These are phyloP conservation scores for Drosophila lini DNA, from an alignment of 1,140 invertebrate genomes.

Conservation along the genomic window DNA sequence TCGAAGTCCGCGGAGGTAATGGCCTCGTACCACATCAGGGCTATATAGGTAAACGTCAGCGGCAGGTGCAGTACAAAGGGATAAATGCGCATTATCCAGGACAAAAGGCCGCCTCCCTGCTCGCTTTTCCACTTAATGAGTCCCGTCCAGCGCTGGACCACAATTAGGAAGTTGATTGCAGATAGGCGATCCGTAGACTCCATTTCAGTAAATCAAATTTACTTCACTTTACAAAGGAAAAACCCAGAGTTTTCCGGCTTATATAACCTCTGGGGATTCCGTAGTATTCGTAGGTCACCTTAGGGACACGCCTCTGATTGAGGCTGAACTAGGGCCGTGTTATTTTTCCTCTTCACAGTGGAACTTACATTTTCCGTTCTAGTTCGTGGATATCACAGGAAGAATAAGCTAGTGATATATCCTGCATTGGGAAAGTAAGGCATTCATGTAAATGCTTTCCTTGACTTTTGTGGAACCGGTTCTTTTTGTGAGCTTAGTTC, in stretches of 20 bases:
- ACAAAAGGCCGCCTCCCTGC: not conserved
- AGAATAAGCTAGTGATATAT: not conserved
- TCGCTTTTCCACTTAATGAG: slow-evolving; percentile 46
- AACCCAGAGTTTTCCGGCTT: slow-evolving; percentile 14
- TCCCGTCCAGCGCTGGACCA: slow-evolving; percentile 45
- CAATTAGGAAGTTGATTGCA: slow-evolving; percentile 27
- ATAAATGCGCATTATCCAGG: slow-evolving; percentile 24
- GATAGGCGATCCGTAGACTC: slow-evolving; percentile 37
- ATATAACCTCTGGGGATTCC: slow-evolving; percentile 41
- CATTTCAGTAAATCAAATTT: slow-evolving; percentile 28
- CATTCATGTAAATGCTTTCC: not conserved
- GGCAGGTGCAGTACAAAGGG: slow-evolving; percentile 61
- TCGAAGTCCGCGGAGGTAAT: slow-evolving; percentile 51
- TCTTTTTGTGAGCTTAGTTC: slow-evolving; percentile 15
- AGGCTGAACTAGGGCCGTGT: slow-evolving; percentile 31
- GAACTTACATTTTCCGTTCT: slow-evolving; percentile 18
- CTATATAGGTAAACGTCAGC: slow-evolving; percentile 59
- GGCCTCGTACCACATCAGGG: slow-evolving; percentile 70
- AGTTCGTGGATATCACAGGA: not conserved
- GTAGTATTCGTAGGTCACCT: not conserved
- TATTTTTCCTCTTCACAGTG: not conserved
- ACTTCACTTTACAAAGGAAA: not conserved
- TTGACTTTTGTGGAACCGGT: slow-evolving; percentile 38
- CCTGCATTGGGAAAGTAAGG: not conserved
- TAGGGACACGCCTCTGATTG: not conserved